Evolutionary conservation across 1,140 invertebrate genomes (phyloP), one percentile per base, ranked within the genome.

Genomic region (Drosophila tropicalis): DNA sequence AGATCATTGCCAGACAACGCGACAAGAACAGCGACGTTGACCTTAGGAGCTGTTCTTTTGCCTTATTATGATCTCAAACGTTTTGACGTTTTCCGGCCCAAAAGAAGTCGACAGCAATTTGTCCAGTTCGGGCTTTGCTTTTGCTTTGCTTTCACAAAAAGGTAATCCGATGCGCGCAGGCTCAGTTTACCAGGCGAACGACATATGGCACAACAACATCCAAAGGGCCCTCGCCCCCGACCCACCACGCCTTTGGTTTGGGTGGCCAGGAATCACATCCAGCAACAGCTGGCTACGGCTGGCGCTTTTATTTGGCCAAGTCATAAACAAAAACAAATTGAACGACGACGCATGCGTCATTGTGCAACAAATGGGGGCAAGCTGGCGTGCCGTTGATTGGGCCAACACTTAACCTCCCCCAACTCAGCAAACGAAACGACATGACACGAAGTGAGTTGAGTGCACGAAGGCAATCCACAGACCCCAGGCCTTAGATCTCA

Each of bases 41-140:
- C 84, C 84, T 89, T 89, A 68, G 79, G 61, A 34, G 29, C 22
- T 64, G 22, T 25, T 34, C 34, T 12, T 7, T 29, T 9, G 63
- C 67, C 81, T 82, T 69, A 87, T 85, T 85, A 86, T 89, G 84
- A 72, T 75, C 72, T 71, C 41, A 73, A 86, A 69, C 84, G 83
- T 87, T 87, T 87, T 89, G 81, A 72, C 84, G 83, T 87, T 87
- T 89, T 89, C 80, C 84, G 84, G 83, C 76, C 76, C 51, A 79
- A 36, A 12, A 36, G 9, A 36, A 36, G 34, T 12, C 29, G 29
- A 6, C 5, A 29, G 34, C 34, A 36, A 36, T 36, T 36, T 85
- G 80, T 89, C 84, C 84, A 85, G 84, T 80, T 89, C 89, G 79
- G 67, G 82, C 34, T 36, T 36, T 39, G 36, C 10, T 39, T 69